Evolutionary conservation across 2,888 invertebrate species (phyloP).

Genomic region (Thecophora atra): DNA sequence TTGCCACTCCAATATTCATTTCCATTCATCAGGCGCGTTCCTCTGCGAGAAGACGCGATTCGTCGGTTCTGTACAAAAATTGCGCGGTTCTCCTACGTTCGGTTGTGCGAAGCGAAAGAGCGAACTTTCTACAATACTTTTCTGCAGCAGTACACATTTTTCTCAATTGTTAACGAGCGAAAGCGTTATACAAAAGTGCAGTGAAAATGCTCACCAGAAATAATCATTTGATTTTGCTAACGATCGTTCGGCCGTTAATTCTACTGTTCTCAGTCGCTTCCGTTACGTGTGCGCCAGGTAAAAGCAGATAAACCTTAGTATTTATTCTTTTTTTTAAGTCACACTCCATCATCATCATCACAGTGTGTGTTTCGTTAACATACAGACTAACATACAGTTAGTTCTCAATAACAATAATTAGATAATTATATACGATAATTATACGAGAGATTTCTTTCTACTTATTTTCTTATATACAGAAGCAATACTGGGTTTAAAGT

Average conservation of each 20-base stretch:
- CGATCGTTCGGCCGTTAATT: constrained; percentile 51
- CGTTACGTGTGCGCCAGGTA: constrained; percentile 43
- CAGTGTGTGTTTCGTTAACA: too few relatives aligned
- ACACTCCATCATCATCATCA: too few relatives aligned
- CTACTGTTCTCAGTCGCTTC: constrained; percentile 47
- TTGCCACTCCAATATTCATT: not conserved
- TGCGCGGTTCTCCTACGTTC: not conserved
- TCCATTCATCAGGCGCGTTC: not conserved
- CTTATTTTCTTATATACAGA: too few relatives aligned
- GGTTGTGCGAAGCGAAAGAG: constrained; percentile 6
- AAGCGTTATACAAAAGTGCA: constrained; percentile 61
- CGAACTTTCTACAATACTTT: constrained; percentile 43
- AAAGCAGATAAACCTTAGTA: not conserved
- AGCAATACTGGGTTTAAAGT: too few relatives aligned
- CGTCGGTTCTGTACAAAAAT: not conserved
- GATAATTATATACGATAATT: too few relatives aligned
- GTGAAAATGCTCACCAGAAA: constrained; percentile 52
- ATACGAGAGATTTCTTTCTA: too few relatives aligned
- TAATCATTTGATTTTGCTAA: constrained; percentile 40
- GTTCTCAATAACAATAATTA: too few relatives aligned
- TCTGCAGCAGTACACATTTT: constrained; percentile 39
- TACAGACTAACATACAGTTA: too few relatives aligned
- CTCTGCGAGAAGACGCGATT: not conserved
- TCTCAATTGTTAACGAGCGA: constrained; percentile 63
- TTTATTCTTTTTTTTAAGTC: too few relatives aligned